phyloP scores from a whole-genome alignment of 1,140 invertebrate species.

The Pteromalus puparum region DNA sequence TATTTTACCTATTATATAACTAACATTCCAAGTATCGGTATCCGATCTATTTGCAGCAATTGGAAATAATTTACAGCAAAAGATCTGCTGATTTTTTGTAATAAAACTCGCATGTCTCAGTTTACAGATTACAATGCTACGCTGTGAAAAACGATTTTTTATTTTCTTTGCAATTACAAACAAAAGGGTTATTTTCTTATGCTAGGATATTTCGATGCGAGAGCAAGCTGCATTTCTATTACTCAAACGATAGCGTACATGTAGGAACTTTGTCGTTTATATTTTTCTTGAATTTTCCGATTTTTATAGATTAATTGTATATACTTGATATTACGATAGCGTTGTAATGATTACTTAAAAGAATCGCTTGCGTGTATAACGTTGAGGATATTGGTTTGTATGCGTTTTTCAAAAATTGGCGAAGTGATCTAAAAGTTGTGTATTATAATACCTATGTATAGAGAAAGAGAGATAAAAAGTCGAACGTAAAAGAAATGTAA shows the following conservation, averaged over 20 bases:
- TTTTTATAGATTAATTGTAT: neutral
- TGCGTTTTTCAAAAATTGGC: neutral
- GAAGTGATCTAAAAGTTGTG: neutral
- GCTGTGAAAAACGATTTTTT: neutral
- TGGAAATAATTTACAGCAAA: neutral
- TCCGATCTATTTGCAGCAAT: neutral
- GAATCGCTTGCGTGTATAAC: neutral
- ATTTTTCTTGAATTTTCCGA: neutral
- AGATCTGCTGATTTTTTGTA: constrained; percentile 18
- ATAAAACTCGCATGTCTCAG: constrained; percentile 9
- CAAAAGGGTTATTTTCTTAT: neutral
- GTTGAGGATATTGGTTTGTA: neutral
- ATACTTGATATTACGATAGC: neutral
- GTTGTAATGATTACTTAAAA: neutral
- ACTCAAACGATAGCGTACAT: neutral
- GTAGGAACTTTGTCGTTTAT: too few relatives aligned
- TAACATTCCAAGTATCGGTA: constrained; percentile 32
- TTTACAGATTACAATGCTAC: constrained; percentile 28
- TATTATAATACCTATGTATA: neutral
- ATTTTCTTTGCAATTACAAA: neutral
- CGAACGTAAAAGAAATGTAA: neutral
- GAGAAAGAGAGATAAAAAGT: neutral
- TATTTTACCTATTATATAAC: constrained; percentile 22
- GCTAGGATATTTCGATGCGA: neutral
- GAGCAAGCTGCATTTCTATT: neutral